A percentile compares a stretch with the other conserved stretches of the same genome.
phyloP scores from a whole-genome alignment of 1,140 invertebrate genomes.

The Scaptomyza pallida region DNA sequence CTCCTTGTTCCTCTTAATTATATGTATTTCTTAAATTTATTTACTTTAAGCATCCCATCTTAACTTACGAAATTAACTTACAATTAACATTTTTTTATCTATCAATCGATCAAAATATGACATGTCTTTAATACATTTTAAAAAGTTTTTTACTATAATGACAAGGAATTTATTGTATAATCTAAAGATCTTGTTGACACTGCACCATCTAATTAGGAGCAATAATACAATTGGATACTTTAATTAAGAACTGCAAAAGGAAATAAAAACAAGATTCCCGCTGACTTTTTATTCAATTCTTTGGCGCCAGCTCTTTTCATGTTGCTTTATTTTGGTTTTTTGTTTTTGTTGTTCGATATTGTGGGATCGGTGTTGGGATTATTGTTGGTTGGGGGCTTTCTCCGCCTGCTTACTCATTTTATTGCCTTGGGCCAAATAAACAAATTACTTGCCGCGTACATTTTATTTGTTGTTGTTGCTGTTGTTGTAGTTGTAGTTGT shows the following conservation, averaged over 20 bases:
- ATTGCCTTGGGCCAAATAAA: constrained; percentile 75
- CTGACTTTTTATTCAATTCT: neutral
- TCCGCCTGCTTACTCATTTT: constrained; percentile 56
- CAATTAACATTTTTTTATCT: too few relatives aligned
- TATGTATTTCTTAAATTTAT: too few relatives aligned
- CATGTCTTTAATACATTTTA: too few relatives aligned
- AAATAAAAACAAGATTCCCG: neutral
- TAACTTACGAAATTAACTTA: too few relatives aligned
- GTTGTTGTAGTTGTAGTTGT: constrained; percentile 27
- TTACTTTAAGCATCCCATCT: too few relatives aligned
- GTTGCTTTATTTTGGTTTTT: too few relatives aligned
- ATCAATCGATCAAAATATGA: too few relatives aligned
- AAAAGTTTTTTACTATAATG: too few relatives aligned
- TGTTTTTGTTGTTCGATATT: constrained; percentile 5
- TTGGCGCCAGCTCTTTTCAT: constrained; percentile 7
- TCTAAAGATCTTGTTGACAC: neutral
- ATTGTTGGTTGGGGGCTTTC: constrained; percentile 24
- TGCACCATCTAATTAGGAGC: neutral
- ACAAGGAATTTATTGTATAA: neutral
- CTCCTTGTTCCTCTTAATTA: too few relatives aligned
- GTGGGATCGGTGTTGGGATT: neutral
- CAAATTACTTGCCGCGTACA: constrained; percentile 69
- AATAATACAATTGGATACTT: neutral
- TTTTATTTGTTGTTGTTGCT: too few relatives aligned
- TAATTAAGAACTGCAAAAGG: neutral